Base-by-base conservation (phyloP, 2,888 invertebrate genomes). In the Siphonodentalium dalli region DNA sequence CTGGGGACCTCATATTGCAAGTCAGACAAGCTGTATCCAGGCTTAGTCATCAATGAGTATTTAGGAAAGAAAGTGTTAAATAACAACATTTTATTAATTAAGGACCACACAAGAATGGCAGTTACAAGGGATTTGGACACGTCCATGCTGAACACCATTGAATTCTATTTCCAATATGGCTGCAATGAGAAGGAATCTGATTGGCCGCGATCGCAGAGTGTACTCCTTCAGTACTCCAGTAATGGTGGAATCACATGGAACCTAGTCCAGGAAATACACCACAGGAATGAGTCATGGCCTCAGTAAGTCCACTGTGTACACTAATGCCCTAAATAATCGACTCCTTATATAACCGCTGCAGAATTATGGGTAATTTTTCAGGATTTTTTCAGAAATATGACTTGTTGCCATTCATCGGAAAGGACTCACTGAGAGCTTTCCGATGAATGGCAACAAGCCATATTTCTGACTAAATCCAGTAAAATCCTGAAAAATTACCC, bases 231-330 rank as follows among this genome's bases (percentile, higher is more conserved):
- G 65, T 83, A 78, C 56, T 83, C 83, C 2, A 79, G 55, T 40
- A 82, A 82, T 65, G 83, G 82, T 0, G 83, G 83, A 4, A 81
- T 83, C 28, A 69, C 72, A 1, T 83, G 83, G 83, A 68, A 78
- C 49, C 67, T 79, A 1, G 53, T 83, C 21, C 76, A 81, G 58
- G 81, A 82, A 47, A 57, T 76, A 15, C 73, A 76, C 51, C 74
- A 71, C 51, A 56, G 65, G 24, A 68, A 69, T 54, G 65, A 67
- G 26, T 51, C 64, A 2, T 60, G 51, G 35, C 55, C 65, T n/a
- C 63, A 69, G 72, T 71, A 46, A 7, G 28, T 29, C 3, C 5
- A 20, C n/a, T n/a, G n/a, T n/a, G n/a, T n/a, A n/a, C n/a, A n/a
- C n/a, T n/a, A n/a, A n/a, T n/a, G n/a, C 6, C 2, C 13, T 15